Evolutionary conservation across 2,797 vertebrate genomes (phyloP).

Genomic region (Eremophila alpestris): DNA sequence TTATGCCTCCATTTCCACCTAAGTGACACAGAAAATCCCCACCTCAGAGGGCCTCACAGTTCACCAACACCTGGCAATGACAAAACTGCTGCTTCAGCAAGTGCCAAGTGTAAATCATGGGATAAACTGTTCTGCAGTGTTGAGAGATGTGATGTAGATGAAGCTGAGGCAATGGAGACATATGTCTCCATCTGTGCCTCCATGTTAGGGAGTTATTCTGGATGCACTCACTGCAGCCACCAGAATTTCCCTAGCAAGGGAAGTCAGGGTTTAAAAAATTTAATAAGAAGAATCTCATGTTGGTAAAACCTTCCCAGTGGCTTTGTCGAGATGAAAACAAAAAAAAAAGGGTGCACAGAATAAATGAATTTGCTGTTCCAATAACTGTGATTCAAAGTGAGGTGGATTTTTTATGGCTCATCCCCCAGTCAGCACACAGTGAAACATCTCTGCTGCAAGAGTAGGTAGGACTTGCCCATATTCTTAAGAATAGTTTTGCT

Average conservation of each 20-base stretch:
- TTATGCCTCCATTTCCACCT: not conserved
- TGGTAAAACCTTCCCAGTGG: not conserved
- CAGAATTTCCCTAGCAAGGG: not conserved
- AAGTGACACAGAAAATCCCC: not conserved
- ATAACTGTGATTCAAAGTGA: not conserved
- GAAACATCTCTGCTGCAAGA: not conserved
- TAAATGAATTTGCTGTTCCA: not conserved
- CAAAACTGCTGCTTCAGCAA: conserved; percentile 11
- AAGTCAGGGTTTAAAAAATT: not conserved
- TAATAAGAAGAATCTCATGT: not conserved
- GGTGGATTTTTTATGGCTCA: rapidly evolving
- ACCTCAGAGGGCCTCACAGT: not conserved
- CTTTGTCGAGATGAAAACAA: not conserved
- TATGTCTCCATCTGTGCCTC: not conserved
- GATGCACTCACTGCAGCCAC: not conserved
- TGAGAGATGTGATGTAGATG: not conserved
- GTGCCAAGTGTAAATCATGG: not conserved
- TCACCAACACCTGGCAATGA: not conserved
- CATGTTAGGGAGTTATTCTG: not conserved
- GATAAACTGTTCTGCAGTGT: not conserved
- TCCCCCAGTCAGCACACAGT: not conserved
- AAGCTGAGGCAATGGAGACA: not conserved
- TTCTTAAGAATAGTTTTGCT: not conserved
- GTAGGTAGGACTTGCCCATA: not conserved
- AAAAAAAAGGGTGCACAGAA: not conserved